Conservation (phyloP, 2,888 invertebrate genomes). For the Ochropleura leucogaster region DNA sequence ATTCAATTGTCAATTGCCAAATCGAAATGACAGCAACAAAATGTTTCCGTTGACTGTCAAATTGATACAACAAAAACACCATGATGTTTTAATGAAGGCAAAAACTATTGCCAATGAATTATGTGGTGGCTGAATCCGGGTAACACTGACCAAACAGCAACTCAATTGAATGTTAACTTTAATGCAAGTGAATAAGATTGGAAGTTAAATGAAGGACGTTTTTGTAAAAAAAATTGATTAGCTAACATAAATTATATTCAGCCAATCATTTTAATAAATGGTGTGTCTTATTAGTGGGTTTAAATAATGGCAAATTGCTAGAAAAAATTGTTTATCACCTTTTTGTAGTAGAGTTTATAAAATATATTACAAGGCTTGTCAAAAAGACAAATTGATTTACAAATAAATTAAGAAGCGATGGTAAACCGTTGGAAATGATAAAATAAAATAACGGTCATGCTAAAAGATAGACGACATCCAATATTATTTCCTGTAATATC, state of each 20-base stretch:
- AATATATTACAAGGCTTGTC: conserved; percentile 3
- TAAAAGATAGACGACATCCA: conserved; percentile 5
- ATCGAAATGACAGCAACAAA: conserved; percentile 57
- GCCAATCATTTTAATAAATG: conserved; percentile 44
- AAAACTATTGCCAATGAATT: conserved; percentile 66
- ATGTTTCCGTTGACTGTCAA: conserved; percentile 65
- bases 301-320: conserved; percentile 30
- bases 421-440: not conserved
- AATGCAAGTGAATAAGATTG: conserved; percentile 33
- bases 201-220: conserved; percentile 13
- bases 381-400: conserved; percentile 25
- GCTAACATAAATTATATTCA: conserved; percentile 31
- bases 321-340: conserved; percentile 16
- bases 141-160: conserved; percentile 49
- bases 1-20: conserved; percentile 37
- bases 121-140: conserved; percentile 62
- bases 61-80: conserved; percentile 66
- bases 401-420: conserved; percentile 25
- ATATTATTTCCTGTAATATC: conserved; percentile 32
- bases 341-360: conserved; percentile 3
- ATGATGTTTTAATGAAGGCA: conserved; percentile 65
- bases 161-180: conserved; percentile 53
- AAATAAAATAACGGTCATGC: conserved; percentile 5
- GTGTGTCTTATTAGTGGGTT: conserved; percentile 43
- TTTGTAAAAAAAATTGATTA: conserved; percentile 20